Percentiles rank a stretch among this genome's conserved stretches.
phyloP scores from a whole-genome alignment of 2,888 invertebrate genomes.

The Atherix ibis region DNA sequence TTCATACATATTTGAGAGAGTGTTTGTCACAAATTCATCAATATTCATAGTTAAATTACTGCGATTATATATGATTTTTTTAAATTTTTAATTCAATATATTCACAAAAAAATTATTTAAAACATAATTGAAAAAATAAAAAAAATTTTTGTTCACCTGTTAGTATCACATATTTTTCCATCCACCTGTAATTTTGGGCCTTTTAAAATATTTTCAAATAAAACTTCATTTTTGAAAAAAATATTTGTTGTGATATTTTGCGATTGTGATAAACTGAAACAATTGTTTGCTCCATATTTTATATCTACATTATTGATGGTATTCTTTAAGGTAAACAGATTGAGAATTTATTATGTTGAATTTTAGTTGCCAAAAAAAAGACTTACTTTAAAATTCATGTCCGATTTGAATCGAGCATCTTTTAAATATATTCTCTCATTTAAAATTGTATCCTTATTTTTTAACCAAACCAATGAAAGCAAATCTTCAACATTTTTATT shows the following conservation, averaged over 20 bases:
- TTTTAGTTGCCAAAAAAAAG: constrained; percentile 9
- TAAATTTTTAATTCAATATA: too few relatives aligned
- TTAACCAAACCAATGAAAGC: constrained; percentile 35
- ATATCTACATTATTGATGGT: constrained; percentile 34
- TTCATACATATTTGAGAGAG: constrained; percentile 29
- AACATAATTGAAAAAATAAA: too few relatives aligned
- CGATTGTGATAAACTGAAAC: constrained; percentile 36
- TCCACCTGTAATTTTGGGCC: constrained; percentile 20
- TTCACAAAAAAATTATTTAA: too few relatives aligned
- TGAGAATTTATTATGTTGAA: constrained; percentile 17
- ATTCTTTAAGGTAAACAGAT: constrained; percentile 28
- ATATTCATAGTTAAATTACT: constrained; percentile 23
- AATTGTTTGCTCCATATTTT: constrained; percentile 32
- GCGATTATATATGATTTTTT: not conserved
- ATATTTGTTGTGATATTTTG: constrained; percentile 34
- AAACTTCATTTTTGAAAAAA: constrained; percentile 29
- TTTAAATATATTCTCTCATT: constrained; percentile 16
- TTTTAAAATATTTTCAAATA: constrained; percentile 25
- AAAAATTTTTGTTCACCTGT: constrained; percentile 18
- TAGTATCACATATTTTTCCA: constrained; percentile 21
- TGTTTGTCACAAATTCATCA: constrained; percentile 29
- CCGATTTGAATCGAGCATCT: constrained; percentile 3
- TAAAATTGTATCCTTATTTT: constrained; percentile 22
- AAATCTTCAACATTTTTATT: constrained; percentile 23
- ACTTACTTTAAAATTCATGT: constrained; percentile 2